Percentiles rank a stretch among this genome's conserved stretches.
Evolutionary conservation across 2,797 vertebrate genomes (phyloP).

Genomic region (Cyprinodon diabolis): DNA sequence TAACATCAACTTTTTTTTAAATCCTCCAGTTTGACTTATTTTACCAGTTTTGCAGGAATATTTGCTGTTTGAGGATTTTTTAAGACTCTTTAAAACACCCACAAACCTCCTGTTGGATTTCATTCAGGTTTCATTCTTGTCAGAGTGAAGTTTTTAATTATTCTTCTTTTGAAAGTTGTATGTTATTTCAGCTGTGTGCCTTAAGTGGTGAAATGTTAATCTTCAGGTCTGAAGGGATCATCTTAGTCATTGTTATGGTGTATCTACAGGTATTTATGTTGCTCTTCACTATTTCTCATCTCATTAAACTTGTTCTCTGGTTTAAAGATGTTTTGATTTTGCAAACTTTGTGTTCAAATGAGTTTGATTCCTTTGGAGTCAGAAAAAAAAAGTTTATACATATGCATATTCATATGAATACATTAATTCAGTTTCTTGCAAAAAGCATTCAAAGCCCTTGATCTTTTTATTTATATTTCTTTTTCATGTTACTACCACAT

Average conservation of each 20-base stretch:
- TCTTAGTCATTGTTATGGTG: background rate
- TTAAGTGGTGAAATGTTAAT: background rate
- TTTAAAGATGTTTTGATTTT: no score
- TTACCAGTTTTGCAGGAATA: background rate
- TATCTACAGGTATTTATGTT: background rate
- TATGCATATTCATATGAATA: background rate
- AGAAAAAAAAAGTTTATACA: background rate
- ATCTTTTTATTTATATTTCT: no score
- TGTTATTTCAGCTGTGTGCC: slow-evolving; percentile 2
- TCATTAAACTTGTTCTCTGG: background rate
- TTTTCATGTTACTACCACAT: no score
- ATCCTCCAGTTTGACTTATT: background rate
- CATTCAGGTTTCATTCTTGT: background rate
- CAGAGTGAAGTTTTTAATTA: background rate
- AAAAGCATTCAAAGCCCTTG: background rate
- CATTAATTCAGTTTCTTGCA: no score
- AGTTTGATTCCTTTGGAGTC: background rate
- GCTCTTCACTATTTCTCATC: background rate
- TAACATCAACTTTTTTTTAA: background rate
- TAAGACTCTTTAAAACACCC: background rate
- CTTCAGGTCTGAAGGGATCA: no score
- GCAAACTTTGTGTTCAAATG: background rate
- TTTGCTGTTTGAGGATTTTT: background rate
- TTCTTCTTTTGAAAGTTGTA: background rate
- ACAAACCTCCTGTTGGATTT: background rate